Evolutionary conservation across 2,888 invertebrate species (phyloP), one percentile per base, ranked within the genome.

Genomic region (Plemyria rubiginata): DNA sequence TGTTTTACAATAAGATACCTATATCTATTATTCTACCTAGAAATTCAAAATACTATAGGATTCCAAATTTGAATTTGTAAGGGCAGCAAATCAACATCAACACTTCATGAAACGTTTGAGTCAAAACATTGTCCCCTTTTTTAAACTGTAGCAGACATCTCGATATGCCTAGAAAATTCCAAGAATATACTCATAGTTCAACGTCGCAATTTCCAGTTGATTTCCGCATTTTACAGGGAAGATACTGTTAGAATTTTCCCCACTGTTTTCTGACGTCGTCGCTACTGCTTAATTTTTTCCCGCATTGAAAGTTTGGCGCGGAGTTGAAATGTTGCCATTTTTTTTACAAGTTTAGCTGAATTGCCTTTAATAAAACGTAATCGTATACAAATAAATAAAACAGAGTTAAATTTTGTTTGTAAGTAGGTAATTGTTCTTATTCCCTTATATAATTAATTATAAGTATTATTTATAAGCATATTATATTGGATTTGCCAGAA

Each of bases 231-330:
- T 52, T 56, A 51, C 52, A 59, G 56, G 16, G 40, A 12, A 51
- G 51, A 38, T 57, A 61, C 62, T 53, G 62, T 52, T 58, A 65
- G 28, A 54, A 60, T 68, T 69, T 66, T 66, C 66, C 56, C 52
- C 65, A 52, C 50, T 22, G 16, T 32, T 68, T 74, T 86, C 49
- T 50, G 73, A 80, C 75, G n/a, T n/a, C n/a, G 73, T 77, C 84
- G 73, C 73, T 88, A 84, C 84, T 70, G 69, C 80, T 82, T 79
- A 75, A 85, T 89, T 90, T 45, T 88, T 88, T 85, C 85, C 36
- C 87, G 85, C 86, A 84, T 84, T 81, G 82, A 80, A 80, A 81
- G 82, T 84, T 77, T 80, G 79, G 84, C 75, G 86, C 86, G 85
- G 85, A 91, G 90, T 90, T 90, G 89, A 41, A 43, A 16, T 59